phyloP scores from a whole-genome alignment of 2,888 invertebrate genomes.

The Liodrosophila aerea region DNA sequence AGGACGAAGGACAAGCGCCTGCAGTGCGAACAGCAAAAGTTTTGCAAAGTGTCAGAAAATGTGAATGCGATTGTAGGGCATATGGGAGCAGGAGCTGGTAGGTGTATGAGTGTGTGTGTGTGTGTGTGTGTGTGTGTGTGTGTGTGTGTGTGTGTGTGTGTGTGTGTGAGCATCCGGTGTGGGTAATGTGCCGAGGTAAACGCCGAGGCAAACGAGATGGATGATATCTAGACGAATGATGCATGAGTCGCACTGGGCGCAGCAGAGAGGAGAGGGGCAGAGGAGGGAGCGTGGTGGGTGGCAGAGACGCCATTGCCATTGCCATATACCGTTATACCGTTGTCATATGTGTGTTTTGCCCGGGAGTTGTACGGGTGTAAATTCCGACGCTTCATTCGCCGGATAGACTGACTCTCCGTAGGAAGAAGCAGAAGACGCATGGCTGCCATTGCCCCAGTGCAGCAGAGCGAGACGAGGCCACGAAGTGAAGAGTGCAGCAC shows the following conservation, averaged over 20 bases:
- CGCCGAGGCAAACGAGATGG: slow-evolving; percentile 73
- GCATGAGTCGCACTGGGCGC: slow-evolving; percentile 77
- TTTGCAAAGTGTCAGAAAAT: slow-evolving; percentile 79
- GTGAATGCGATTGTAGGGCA: slow-evolving; percentile 71
- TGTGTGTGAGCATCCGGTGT: slow-evolving; percentile 35
- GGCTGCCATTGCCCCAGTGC: slow-evolving; percentile 49
- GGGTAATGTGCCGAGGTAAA: slow-evolving; percentile 75
- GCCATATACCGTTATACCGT: slow-evolving; percentile 8
- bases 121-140: slow-evolving; percentile 7
- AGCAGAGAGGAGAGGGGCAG: slow-evolving; percentile 14
- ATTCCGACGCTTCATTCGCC: slow-evolving; percentile 75
- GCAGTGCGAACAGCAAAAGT: slow-evolving; percentile 76
- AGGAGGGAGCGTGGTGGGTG: slow-evolving; percentile 1
- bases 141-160: background rate
- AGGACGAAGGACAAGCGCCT: slow-evolving; percentile 60
- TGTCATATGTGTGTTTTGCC: slow-evolving; percentile 35
- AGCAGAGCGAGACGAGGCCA: slow-evolving; percentile 6
- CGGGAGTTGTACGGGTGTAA: slow-evolving; percentile 34
- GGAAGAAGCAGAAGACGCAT: slow-evolving; percentile 33
- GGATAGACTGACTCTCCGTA: slow-evolving; percentile 57
- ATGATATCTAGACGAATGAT: slow-evolving; percentile 80
- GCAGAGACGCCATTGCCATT: slow-evolving; percentile 14
- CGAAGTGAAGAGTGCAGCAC: slow-evolving; percentile 33
- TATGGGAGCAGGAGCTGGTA: background rate
- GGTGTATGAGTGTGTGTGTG: background rate